Evolutionary conservation across 2,113 vertebrate genomes (phyloP).

Genomic region (Cacatua alba): DNA sequence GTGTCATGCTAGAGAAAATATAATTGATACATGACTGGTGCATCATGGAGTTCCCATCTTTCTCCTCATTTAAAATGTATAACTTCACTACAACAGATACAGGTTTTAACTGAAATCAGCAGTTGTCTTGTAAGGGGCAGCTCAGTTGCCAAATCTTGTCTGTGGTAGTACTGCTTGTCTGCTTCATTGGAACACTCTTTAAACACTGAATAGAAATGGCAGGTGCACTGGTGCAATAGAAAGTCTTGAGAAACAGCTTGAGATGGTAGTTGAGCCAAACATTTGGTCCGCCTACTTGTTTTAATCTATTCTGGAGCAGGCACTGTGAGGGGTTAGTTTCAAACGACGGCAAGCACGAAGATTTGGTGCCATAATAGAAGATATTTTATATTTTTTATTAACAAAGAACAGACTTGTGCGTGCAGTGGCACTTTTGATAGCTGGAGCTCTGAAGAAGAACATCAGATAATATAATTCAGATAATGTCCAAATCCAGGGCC

Average conservation of each 20-base stretch:
- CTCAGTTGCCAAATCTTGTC: too few relatives aligned
- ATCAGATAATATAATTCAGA: not conserved
- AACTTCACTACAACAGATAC: not conserved
- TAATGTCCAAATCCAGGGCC: not conserved
- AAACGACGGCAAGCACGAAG: not conserved
- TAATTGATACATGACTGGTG: fast-evolving
- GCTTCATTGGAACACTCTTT: not conserved
- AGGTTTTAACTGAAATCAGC: not conserved
- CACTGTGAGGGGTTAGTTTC: not conserved
- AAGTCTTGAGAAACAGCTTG: not conserved
- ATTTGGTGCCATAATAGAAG: not conserved
- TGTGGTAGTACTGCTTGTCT: not conserved
- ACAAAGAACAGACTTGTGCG: not conserved
- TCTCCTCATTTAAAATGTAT: too few relatives aligned
- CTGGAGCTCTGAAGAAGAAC: not conserved
- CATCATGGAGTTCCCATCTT: not conserved
- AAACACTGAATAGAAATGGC: not conserved
- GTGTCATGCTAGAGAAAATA: not conserved
- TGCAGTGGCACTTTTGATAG: not conserved
- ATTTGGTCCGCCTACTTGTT: not conserved
- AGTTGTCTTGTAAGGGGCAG: not conserved
- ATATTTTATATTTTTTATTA: not conserved
- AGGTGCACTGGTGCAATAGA: not conserved
- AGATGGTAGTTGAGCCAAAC: too few relatives aligned
- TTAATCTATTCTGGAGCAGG: not conserved